Evolutionary conservation across 1,140 invertebrate species (phyloP), one percentile per base, ranked within the genome.

Genomic region (Eriosoma lanigerum): DNA sequence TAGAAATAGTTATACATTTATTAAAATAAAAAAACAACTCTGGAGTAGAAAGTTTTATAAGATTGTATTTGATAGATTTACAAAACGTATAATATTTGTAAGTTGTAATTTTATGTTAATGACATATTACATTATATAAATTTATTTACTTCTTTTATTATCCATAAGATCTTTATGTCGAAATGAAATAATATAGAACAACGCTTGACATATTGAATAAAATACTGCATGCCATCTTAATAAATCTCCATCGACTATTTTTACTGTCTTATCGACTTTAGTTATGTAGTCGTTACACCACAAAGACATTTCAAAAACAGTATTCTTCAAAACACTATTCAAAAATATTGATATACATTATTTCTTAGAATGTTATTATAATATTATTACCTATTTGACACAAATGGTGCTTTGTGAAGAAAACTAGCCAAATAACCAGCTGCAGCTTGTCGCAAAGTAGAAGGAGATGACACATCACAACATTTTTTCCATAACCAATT

Each of bases 171-270:
- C 93, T 83, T 91, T 92, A 84, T 94, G 91, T 82, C 94, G 91
- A 85, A 96, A 97, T 1, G 93, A 91, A 80, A 98, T 91, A 4
- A 96, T 87, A 86, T 97, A 96, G 85, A 98, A 97, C 46, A 97
- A 87, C 0, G 93, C 90, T 86, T 98, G 95, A 84, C 95, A 96
- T 15, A 96, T 90, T 19, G 92, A 90, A 85, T 96, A 96, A 86
- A 98, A 98, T 1, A 96, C 90, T 44, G 89, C 88, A 85, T 98
- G 95, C 5, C 91, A 88, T 84, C 90, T 90, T 82, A 88, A 86
- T 8, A 86, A 84, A 1, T 87, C 81, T 82, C 89, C 88, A 73
- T 87, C 85, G 84, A 89, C 87, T 24, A 85, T 81, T 82, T 84
- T 84, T 82, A 88, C 86, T 68, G 86, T 82, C 75, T 84, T 85